These are phyloP conservation scores for Hypolimnas misippus DNA, from an alignment of 2,888 invertebrate genomes.

Conservation along the genomic window DNA sequence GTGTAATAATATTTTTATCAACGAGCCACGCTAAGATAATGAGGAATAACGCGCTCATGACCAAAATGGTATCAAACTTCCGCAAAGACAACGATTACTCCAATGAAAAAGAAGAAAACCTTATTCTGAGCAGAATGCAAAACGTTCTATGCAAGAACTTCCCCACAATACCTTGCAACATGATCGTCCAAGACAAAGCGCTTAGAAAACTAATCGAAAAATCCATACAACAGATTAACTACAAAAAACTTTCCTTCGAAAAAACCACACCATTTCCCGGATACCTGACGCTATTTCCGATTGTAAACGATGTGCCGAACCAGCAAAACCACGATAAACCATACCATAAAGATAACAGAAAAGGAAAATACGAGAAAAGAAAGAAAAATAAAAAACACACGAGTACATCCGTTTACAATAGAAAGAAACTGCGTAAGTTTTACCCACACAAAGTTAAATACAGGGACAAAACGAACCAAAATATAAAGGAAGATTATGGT, in stretches of 20 bases:
- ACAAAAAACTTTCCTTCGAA: conserved; percentile 58
- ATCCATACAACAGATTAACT: conserved; percentile 68
- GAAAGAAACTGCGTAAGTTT: conserved; percentile 70
- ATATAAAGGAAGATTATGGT: conserved; percentile 48
- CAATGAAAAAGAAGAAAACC: conserved; percentile 40
- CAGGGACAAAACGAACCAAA: conserved; percentile 55
- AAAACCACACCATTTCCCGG: conserved; percentile 53
- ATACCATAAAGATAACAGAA: conserved; percentile 40
- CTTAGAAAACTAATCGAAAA: conserved; percentile 62
- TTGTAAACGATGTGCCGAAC: conserved; percentile 56
- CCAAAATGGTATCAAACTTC: conserved; percentile 72
- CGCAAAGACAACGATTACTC: conserved; percentile 59
- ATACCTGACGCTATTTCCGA: conserved; percentile 59
- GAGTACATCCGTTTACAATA: conserved; percentile 49
- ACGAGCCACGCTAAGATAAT: conserved; percentile 56
- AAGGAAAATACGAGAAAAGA: conserved; percentile 36
- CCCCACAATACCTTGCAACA: conserved; percentile 66
- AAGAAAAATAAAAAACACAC: conserved; percentile 47
- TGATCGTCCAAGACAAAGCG: conserved; percentile 63
- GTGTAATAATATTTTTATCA: conserved; percentile 32
- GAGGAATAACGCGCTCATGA: conserved; percentile 70
- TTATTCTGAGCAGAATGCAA: conserved; percentile 64
- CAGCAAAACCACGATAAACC: neutral
- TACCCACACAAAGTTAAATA: conserved; percentile 77
- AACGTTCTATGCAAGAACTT: conserved; percentile 71